Base-by-base conservation (phyloP, 2,888 invertebrate species). In the Pegoplata infirma region DNA sequence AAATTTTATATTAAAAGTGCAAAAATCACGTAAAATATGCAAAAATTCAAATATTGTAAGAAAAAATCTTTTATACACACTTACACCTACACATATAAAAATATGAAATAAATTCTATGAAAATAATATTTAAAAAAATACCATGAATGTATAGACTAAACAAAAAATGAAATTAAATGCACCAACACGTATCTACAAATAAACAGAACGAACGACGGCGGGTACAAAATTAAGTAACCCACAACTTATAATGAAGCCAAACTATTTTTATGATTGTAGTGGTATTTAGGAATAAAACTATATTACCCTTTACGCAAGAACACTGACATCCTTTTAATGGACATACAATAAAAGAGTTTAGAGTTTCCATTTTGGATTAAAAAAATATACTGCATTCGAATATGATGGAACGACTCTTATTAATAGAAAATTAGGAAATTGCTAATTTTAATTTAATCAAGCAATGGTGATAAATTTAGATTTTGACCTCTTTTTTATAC, bases 21-120 rank as follows among this genome's bases (percentile, higher is more conserved):
- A 59, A 82, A 81, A 81, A 81, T 82, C 82, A 82, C 82, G 82
- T 83, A 83, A 82, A 83, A 82, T 77, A 82, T 83, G 80, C 80
- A 81, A 82, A 82, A 81, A 63, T 76, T 67, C 51, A 66, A 63
- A 69, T 64, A 61, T 71, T 74, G 64, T 64, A 47, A 63, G 36
- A 64, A 56, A n/a, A n/a, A 36, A 40, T 14, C 0, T 4, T 28
- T 8, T 17, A 5, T n/a, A 36, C 8, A 14, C 12, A 5, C 17
- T 28, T 5, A 40, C n/a, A 21, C 59, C 25, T 4, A 46, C 51
- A 25, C 36, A 72, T 5, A 14, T 16, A 73, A 10, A 46, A 5
- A 10, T 58, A 21, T n/a, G n/a, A n/a, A n/a, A n/a, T 21, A 7
- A 12, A 21, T 21, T 49, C 28, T 28, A 28, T 49, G 17, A 40